phyloP scores from a whole-genome alignment of 2,797 vertebrate species.

The Garrulus glandarius region DNA sequence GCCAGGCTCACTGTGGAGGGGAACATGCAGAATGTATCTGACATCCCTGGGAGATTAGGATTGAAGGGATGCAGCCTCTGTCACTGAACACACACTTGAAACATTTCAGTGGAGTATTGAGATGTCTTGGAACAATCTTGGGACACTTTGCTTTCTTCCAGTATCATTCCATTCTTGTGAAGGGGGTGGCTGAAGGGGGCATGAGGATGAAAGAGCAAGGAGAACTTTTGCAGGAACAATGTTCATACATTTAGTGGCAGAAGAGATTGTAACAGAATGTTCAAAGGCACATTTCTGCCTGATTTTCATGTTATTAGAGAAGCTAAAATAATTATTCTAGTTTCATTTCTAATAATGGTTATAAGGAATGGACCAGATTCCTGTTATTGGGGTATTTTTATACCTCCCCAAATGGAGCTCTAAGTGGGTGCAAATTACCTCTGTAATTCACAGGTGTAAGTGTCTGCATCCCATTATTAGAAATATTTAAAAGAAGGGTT shows the following conservation, averaged over 20 bases:
- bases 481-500: not conserved
- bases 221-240: not conserved
- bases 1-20: not conserved
- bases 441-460: not conserved
- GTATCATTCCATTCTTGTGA: not conserved
- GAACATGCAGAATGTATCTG: not conserved
- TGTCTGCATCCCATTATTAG: not conserved
- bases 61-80: not conserved
- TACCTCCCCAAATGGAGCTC: not conserved
- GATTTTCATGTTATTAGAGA: not conserved
- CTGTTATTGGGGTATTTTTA: slow-evolving; percentile 14
- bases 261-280: not conserved
- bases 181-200: not conserved
- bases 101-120: not conserved
- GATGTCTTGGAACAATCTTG: not conserved
- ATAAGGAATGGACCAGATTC: not conserved
- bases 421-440: slow-evolving; percentile 35
- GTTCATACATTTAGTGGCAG: not conserved
- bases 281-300: not conserved
- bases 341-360: slow-evolving; percentile 3
- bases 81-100: not conserved
- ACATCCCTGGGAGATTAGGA: not conserved
- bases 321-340: not conserved
- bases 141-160: not conserved
- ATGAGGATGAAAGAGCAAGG: not conserved